Conservation (phyloP, 2,113 vertebrate species). For the Pachypanchax playfairii region DNA sequence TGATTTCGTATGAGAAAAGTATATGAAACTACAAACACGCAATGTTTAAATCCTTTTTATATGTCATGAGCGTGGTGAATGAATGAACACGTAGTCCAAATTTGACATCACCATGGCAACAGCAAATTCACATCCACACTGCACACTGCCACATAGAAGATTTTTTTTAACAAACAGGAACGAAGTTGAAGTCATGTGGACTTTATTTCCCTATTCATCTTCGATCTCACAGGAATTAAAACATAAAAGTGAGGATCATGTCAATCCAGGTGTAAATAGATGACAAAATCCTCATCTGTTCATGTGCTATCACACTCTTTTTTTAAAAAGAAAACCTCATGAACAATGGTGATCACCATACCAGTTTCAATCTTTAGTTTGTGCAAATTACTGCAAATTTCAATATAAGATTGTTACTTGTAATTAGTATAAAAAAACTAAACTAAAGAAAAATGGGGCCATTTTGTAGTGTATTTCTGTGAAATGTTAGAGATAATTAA, state of each 20-base stretch:
- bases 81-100: conserved; percentile 44
- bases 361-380: too few relatives aligned
- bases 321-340: too few relatives aligned
- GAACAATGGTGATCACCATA: too few relatives aligned
- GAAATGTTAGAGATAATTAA: too few relatives aligned
- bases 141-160: conserved; percentile 37
- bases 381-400: too few relatives aligned
- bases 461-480: too few relatives aligned
- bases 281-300: not conserved
- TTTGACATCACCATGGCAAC: conserved; percentile 67
- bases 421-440: too few relatives aligned
- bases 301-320: too few relatives aligned
- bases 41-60: conserved; percentile 19
- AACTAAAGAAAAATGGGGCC: too few relatives aligned
- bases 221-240: not conserved
- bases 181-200: conserved; percentile 1
- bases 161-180: conserved; percentile 13
- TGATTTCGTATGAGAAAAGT: conserved; percentile 13
- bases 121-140: conserved; percentile 47
- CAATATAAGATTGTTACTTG: too few relatives aligned
- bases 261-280: not conserved
- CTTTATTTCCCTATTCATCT: not conserved
- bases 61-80: conserved; percentile 35
- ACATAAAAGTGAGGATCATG: not conserved
- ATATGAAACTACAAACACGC: conserved; percentile 27